Base-by-base conservation (phyloP, 2,113 vertebrate genomes). In the Galemys pyrenaicus region DNA sequence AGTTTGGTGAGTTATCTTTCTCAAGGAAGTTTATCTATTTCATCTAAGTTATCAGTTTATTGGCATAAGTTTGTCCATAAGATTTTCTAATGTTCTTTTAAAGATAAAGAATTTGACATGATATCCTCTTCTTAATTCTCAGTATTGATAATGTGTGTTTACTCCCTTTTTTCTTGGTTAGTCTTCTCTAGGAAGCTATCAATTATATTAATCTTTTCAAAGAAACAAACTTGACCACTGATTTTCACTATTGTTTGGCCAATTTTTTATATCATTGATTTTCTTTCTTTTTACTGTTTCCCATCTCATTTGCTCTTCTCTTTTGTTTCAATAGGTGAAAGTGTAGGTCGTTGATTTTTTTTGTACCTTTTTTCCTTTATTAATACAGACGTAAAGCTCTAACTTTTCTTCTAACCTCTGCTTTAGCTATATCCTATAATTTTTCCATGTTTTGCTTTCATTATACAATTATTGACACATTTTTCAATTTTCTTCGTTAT, bases 381-480 rank as follows among this genome's bases (percentile, higher is more conserved):
- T 83, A 82, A 82, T 37, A 32, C 49, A 56, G 46, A 54, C 54
- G 92, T 89, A 77, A 60, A 46, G 51, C 7, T 54, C 65, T 49
- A 39, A 46, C 49, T 35, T 77, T 67, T 54, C n/a, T 83, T 77
- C 28, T 71, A 88, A 78, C 32, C 35, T 46, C 32, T 9, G 3
- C 46, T 44, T 93, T 67, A 8, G 2, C 70, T 75, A 62, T 68
- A 28, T 10, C 56, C n/a, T 80, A 65, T 39, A 80, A 6, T 70
- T 93, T 91, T 74, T 74, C 35, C 87, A 73, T 37, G 46, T 58
- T 60, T 94, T 71, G 28, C 54, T 91, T 81, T 95, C 35, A 20
- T 84, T 92, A 81, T 64, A n/a, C 70, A 44, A 71, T 94, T 37
- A 77, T 82, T 86, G 56, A 92, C 80, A 83, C 79, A 83, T 44